These are phyloP conservation scores for Idaea aversata DNA, from an alignment of 2,888 invertebrate species.

Conservation along the genomic window DNA sequence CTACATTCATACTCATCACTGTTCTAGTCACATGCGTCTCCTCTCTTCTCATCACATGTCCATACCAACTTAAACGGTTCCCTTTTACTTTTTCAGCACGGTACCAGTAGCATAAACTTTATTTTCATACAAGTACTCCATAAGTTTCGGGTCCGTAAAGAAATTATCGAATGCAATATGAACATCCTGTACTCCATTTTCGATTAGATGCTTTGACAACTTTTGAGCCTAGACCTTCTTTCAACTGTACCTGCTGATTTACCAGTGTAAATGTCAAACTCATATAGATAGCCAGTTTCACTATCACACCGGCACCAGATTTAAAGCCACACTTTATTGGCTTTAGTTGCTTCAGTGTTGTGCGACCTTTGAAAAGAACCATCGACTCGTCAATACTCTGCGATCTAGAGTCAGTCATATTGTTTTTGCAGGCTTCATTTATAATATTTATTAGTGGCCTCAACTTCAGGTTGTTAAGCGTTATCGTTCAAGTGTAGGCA, in stretches of 20 bases:
- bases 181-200: conserved; percentile 7
- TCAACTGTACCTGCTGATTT: conserved; percentile 15
- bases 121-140: conserved; percentile 24
- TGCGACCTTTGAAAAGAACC: conserved; percentile 26
- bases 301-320: conserved; percentile 3
- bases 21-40: no score
- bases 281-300: conserved; percentile 5
- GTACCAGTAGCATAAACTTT: conserved; percentile 28
- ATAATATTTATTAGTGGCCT: conserved; percentile 19
- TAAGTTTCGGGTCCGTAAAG: conserved; percentile 23
- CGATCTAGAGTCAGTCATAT: conserved; percentile 17
- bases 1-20: no score
- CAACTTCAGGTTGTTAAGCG: conserved; percentile 11
- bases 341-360: conserved; percentile 13
- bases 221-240: conserved; percentile 26
- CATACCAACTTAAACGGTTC: no score
- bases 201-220: conserved; percentile 20
- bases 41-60: no score
- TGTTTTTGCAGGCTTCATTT: conserved; percentile 12
- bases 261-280: background rate
- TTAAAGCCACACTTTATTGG: conserved; percentile 2
- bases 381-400: conserved; percentile 23
- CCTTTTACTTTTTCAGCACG: no score
- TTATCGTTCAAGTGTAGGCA: conserved; percentile 20
- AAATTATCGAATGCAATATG: conserved; percentile 29